Evolutionary conservation across 2,797 vertebrate genomes (phyloP), one percentile per base, ranked within the genome.

Genomic region (Arvicola amphibius): DNA sequence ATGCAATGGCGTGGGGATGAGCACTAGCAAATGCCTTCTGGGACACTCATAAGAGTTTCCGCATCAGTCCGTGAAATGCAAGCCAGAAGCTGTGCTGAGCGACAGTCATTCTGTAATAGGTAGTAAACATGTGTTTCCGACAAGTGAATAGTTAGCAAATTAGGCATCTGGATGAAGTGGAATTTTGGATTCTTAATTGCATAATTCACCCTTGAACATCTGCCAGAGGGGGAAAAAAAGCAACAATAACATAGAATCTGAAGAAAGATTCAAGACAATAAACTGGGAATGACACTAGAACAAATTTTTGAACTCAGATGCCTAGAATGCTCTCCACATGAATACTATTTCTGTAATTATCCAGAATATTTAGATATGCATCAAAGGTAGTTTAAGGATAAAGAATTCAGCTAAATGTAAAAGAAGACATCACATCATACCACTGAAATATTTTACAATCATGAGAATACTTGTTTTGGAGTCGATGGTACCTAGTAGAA

Each of bases 141-240:
- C 94, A 94, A 98, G 56, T 97, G 97, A 98, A 97, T 97, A 97
- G 94, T 97, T 98, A 98, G 97, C 98, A 98, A 98, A 98, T 97
- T 97, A 98, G 95, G 87, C 98, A 98, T 98, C 98, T 98, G 98
- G 97, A 97, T 98, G 96, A 98, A 98, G 97, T 96, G 71, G 84
- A 93, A 98, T 95, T 98, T 98, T 97, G 8, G 93, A 89, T 97
- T 97, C 95, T 98, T 98, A 98, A 98, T 98, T 98, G 96, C 80
- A 95, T 98, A 98, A 97, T 98, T 98, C 96, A 98, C 97, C 96
- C 84, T 90, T 92, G 97, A 98, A 98, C 98, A 98, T 98, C 98
- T 98, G 98, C 92, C 96, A 97, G 85, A 97, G 87, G 97, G 96
- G n/a, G 98, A 97, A 93, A 98, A 98, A 91, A 85, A 97, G 76